Evolutionary conservation across 2,888 invertebrate genomes (phyloP).

Genomic region (Smittia sp.): DNA sequence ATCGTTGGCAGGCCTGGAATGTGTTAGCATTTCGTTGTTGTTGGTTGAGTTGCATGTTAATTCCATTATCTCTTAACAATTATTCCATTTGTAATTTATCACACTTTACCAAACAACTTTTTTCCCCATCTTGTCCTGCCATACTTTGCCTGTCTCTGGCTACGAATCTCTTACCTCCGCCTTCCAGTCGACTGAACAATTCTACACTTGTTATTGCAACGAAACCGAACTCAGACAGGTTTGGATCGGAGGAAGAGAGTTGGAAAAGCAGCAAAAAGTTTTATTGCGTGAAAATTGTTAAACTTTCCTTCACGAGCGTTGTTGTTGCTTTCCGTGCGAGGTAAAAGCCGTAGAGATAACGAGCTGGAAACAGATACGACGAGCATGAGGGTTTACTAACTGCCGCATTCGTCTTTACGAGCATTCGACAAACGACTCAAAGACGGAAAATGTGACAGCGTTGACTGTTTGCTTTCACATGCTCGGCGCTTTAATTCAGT

Average conservation of each 20-base stretch:
- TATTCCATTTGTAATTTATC: slow-evolving; percentile 16
- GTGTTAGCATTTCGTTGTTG: not conserved
- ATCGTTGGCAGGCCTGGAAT: no score
- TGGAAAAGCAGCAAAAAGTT: not conserved
- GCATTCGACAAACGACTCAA: no score
- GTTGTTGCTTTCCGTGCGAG: not conserved
- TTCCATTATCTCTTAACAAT: not conserved
- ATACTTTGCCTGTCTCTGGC: not conserved
- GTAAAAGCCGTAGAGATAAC: no score
- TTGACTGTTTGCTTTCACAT: no score
- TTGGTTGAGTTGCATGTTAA: not conserved
- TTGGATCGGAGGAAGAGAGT: not conserved
- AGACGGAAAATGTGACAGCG: no score
- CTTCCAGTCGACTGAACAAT: not conserved
- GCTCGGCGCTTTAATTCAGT: no score
- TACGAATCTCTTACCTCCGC: no score
- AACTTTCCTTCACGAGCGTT: not conserved
- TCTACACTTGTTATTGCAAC: not conserved
- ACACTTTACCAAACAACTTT: not conserved
- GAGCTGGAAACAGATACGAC: no score
- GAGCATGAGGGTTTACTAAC: no score
- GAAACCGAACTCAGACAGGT: not conserved
- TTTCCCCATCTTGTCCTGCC: not conserved
- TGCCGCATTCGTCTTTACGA: no score
- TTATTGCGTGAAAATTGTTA: slow-evolving; percentile 22